Base-by-base conservation (phyloP, 2,113 vertebrate genomes). In the Gracilinanus agilis region DNA sequence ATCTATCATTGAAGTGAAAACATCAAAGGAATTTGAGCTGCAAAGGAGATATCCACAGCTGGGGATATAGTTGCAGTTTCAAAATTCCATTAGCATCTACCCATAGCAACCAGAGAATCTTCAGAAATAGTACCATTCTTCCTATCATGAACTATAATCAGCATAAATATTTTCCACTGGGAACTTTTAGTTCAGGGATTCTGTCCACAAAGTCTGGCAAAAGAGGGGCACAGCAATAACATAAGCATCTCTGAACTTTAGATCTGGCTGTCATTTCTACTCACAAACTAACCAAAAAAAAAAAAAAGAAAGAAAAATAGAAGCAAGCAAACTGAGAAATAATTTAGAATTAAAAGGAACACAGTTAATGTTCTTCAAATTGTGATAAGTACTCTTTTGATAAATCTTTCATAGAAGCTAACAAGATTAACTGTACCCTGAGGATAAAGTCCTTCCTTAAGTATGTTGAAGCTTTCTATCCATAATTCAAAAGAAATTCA, bases 351-450 rank as follows among this genome's bases (percentile, higher is more conserved):
- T 67, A 56, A 10, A 67, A 44, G 21, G 1, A 90, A 93, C 13
- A 54, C 29, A 95, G 24, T n/a, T n/a, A 55, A 96, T 90, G 53
- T 61, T 94, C 44, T 19, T 89, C 34, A 44, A 53, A 92, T 40
- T 56, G 44, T 93, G n/a, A 93, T 53, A 95, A 95, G 91, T 91
- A 67, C 53, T 90, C 54, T 89, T n/a, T 16, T 93, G 94, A 92
- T 89, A 95, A 96, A 92, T 23, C 75, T 12, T 61, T 90, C 19
- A 90, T 89, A 54, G 89, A 83, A 90, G 44, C 40, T 97, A 95
- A 44, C 44, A 89, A 92, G 54, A 92, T 96, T 96, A 95, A 96
- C 10, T 75, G 90, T 94, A 34, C 89, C 90, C 88, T 88, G 24
- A 92, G 55, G 53, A 91, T 55, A 29, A 92, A 91, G 25, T 90